Percentiles rank a stretch among this genome's conserved stretches.
Evolutionary conservation across 1,140 invertebrate genomes (phyloP).

Genomic region (Drosophila subpulchrella): DNA sequence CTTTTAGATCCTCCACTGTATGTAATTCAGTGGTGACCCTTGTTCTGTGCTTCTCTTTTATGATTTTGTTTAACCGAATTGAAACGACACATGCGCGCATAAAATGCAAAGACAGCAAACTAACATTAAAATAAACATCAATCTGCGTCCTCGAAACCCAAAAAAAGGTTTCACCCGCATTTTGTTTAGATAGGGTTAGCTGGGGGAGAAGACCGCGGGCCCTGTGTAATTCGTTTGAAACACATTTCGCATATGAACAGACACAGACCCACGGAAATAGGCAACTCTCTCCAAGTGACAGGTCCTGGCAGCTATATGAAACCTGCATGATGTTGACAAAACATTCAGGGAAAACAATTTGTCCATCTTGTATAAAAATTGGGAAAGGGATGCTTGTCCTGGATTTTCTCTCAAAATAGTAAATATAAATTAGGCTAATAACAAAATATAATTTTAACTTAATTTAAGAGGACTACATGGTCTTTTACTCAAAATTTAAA

Average conservation of each 20-base stretch:
- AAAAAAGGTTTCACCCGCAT: slow-evolving; percentile 1
- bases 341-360: slow-evolving; percentile 66
- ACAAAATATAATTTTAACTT: not conserved
- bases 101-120: slow-evolving; percentile 67
- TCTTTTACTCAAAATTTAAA: too few relatives aligned
- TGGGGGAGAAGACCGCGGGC: not conserved
- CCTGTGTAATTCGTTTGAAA: slow-evolving; percentile 41
- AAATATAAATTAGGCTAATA: not conserved
- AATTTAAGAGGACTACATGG: not conserved
- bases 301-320: slow-evolving; percentile 23
- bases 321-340: slow-evolving; percentile 61
- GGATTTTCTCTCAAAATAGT: not conserved
- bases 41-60: slow-evolving; percentile 50
- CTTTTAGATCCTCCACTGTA: too few relatives aligned
- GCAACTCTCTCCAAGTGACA: slow-evolving; percentile 17
- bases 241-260: slow-evolving; percentile 49
- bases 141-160: slow-evolving; percentile 28
- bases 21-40: slow-evolving; percentile 10
- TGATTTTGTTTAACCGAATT: slow-evolving; percentile 61
- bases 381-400: not conserved
- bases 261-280: slow-evolving; percentile 30
- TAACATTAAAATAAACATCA: slow-evolving; percentile 73
- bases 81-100: slow-evolving; percentile 58
- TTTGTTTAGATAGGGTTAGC: slow-evolving; percentile 53
- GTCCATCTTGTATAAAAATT: slow-evolving; percentile 24